Conservation (phyloP, 37 sponge, comb jelly and placozoan genomes). For the Cliona cf. orientalis region DNA sequence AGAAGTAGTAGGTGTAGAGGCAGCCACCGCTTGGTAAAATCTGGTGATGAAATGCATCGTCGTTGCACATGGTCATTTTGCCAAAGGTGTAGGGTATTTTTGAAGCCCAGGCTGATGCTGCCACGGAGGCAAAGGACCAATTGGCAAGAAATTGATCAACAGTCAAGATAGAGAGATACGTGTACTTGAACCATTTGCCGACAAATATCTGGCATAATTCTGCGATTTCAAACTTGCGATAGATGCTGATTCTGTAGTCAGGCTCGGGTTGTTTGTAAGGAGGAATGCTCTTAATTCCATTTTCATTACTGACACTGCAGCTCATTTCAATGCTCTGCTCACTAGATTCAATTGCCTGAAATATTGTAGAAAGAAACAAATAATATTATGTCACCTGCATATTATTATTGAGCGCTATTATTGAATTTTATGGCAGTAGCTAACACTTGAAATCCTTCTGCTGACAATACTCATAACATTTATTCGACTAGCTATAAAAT, state of each 20-base stretch:
- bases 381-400: too few relatives aligned
- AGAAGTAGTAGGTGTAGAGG: slow-evolving; percentile 67
- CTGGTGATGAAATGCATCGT: slow-evolving; percentile 59
- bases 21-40: slow-evolving; percentile 65
- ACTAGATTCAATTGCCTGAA: neutral
- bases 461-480: too few relatives aligned
- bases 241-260: slow-evolving; percentile 47
- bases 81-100: slow-evolving; percentile 81
- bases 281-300: neutral
- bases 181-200: slow-evolving; percentile 48
- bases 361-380: too few relatives aligned
- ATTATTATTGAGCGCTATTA: too few relatives aligned
- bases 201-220: slow-evolving; percentile 81
- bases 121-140: slow-evolving; percentile 75
- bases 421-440: too few relatives aligned
- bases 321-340: neutral
- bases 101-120: slow-evolving; percentile 87
- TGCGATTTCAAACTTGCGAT: slow-evolving; percentile 78
- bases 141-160: slow-evolving; percentile 50
- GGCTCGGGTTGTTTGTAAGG: slow-evolving; percentile 69
- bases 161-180: slow-evolving; percentile 60
- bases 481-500: too few relatives aligned
- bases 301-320: slow-evolving; percentile 2
- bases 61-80: slow-evolving; percentile 54
- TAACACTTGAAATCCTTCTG: too few relatives aligned